A percentile compares a stretch with the other conserved stretches of the same genome.
These are phyloP conservation scores for Nemapogon koenigi DNA, from an alignment of 2,888 invertebrate species.

Conservation along the genomic window DNA sequence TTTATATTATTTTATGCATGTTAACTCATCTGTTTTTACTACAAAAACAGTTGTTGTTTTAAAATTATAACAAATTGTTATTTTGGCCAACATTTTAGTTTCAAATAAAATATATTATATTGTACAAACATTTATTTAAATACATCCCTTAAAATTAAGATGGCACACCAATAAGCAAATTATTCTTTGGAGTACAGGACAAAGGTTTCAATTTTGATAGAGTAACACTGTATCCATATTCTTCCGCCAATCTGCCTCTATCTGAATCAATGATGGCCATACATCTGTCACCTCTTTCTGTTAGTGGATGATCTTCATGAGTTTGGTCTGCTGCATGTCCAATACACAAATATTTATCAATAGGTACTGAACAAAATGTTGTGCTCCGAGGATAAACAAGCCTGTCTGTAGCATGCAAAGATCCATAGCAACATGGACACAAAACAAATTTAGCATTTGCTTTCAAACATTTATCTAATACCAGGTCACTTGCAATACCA, in stretches of 20 bases:
- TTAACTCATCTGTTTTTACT: no score
- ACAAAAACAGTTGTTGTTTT: no score
- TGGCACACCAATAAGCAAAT: slow-evolving; percentile 75
- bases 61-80: no score
- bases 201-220: slow-evolving; percentile 80
- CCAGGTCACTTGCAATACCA: slow-evolving; percentile 93
- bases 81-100: no score
- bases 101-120: no score
- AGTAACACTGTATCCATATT: slow-evolving; percentile 76
- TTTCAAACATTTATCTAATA: slow-evolving; percentile 81
- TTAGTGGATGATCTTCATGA: slow-evolving; percentile 74
- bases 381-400: slow-evolving; percentile 83
- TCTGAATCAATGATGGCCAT: slow-evolving; percentile 92
- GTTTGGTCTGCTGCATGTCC: slow-evolving; percentile 94
- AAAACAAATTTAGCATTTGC: slow-evolving; percentile 83
- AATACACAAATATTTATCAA: slow-evolving; percentile 77
- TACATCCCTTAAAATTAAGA: no score
- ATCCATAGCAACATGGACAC: slow-evolving; percentile 95
- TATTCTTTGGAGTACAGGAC: slow-evolving; percentile 92
- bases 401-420: slow-evolving; percentile 80
- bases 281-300: slow-evolving; percentile 79
- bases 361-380: slow-evolving; percentile 50
- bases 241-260: slow-evolving; percentile 75
- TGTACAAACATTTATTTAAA: no score
- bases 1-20: no score